Evolutionary conservation across 2,797 vertebrate species (phyloP).

Genomic region (Pseudochaenichthys georgianus): DNA sequence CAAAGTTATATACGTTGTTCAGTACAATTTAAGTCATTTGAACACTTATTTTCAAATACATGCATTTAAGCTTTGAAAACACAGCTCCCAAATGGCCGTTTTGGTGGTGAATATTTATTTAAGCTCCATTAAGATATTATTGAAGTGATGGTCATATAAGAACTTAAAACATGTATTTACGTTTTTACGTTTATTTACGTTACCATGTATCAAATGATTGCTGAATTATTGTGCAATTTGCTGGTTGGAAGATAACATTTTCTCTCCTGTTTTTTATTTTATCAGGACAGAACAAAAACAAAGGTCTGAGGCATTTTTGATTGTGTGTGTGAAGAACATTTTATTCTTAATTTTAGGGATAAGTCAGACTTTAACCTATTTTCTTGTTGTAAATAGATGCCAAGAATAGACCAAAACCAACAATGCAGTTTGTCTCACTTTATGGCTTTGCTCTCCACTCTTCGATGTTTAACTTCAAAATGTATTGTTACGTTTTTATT

Average conservation of each 20-base stretch:
- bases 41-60: too few relatives aligned
- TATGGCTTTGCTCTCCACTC: neutral
- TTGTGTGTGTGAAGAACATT: neutral
- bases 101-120: too few relatives aligned
- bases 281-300: neutral
- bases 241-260: neutral
- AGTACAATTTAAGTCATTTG: too few relatives aligned
- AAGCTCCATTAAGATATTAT: too few relatives aligned
- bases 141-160: too few relatives aligned
- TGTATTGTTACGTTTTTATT: neutral
- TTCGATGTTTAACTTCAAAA: neutral
- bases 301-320: neutral
- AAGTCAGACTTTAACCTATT: neutral
- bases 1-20: too few relatives aligned
- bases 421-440: neutral
- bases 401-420: neutral
- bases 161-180: too few relatives aligned
- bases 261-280: neutral
- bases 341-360: neutral
- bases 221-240: too few relatives aligned
- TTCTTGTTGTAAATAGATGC: neutral
- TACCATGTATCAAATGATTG: too few relatives aligned
- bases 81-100: too few relatives aligned
- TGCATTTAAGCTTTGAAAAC: too few relatives aligned
- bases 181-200: too few relatives aligned